Conservation (phyloP, 2,888 invertebrate genomes). For the Xestia xanthographa region DNA sequence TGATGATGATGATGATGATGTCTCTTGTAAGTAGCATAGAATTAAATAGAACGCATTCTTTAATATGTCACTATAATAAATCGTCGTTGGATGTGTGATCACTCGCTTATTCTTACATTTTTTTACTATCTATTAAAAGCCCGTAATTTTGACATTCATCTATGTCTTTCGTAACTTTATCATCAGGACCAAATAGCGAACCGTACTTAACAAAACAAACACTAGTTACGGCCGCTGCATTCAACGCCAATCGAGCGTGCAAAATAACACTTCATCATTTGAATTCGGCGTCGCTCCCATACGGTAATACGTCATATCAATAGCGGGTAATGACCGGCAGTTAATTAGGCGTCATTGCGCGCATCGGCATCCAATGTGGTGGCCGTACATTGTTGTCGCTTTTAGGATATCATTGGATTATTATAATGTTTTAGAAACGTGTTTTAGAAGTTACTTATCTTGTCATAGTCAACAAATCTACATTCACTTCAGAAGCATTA, state of each 20-base stretch:
- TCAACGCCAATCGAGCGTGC: conserved; percentile 55
- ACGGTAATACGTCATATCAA: conserved; percentile 68
- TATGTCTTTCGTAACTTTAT: neutral
- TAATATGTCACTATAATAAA: neutral
- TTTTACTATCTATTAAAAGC: too few relatives aligned
- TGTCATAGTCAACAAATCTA: too few relatives aligned
- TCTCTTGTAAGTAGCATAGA: neutral
- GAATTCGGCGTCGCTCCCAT: conserved; percentile 61
- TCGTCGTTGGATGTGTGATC: too few relatives aligned
- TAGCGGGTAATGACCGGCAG: conserved; percentile 64
- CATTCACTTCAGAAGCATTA: too few relatives aligned
- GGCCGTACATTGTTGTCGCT: conserved; percentile 58
- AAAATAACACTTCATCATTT: conserved; percentile 68
- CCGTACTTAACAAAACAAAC: conserved; percentile 49
- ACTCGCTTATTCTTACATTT: too few relatives aligned
- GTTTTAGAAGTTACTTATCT: too few relatives aligned
- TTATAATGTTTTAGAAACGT: too few relatives aligned
- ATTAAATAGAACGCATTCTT: neutral
- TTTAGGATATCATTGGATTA: neutral
- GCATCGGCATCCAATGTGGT: conserved; percentile 70
- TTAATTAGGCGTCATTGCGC: conserved; percentile 67
- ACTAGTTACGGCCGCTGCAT: conserved; percentile 55
- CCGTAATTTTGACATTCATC: neutral
- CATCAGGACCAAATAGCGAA: conserved; percentile 27
- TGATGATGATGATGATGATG: too few relatives aligned